phyloP scores from a whole-genome alignment of 2,888 invertebrate species.

The Papilio elwesi region DNA sequence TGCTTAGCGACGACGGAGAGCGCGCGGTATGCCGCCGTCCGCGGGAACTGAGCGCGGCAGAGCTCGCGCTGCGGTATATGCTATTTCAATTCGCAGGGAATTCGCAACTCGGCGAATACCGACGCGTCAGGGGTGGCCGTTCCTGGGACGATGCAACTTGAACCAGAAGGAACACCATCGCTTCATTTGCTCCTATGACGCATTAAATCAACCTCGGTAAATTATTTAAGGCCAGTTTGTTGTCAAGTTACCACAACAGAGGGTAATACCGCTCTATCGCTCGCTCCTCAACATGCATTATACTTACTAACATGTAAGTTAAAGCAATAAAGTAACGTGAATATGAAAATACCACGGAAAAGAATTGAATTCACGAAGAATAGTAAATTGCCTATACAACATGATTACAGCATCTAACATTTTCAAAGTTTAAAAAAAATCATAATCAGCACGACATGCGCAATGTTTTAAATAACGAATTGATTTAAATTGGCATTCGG shows the following conservation, averaged over 20 bases:
- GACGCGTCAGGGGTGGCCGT: constrained; percentile 55
- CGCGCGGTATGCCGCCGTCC: constrained; percentile 64
- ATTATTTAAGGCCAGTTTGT: background rate
- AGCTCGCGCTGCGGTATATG: constrained; percentile 66
- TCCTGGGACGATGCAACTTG: constrained; percentile 15
- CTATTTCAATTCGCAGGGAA: constrained; percentile 79
- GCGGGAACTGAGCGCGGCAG: constrained; percentile 66
- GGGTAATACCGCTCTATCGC: too few relatives aligned
- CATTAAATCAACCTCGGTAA: background rate
- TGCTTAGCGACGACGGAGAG: constrained; percentile 58
- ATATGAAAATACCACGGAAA: background rate
- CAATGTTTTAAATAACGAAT: constrained; percentile 45
- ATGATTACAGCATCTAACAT: background rate
- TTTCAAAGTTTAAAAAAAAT: background rate
- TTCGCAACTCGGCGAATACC: constrained; percentile 74
- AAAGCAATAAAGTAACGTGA: background rate
- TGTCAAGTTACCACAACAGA: too few relatives aligned
- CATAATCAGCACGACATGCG: background rate
- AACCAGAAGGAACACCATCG: constrained; percentile 9
- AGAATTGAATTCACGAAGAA: background rate
- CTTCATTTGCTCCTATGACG: background rate
- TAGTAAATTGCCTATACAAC: background rate
- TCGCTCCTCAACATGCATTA: background rate
- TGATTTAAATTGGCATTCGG: constrained; percentile 51
- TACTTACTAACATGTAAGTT: background rate